Evolutionary conservation across 2,888 invertebrate species (phyloP).

Genomic region (Coenonympha arcania): DNA sequence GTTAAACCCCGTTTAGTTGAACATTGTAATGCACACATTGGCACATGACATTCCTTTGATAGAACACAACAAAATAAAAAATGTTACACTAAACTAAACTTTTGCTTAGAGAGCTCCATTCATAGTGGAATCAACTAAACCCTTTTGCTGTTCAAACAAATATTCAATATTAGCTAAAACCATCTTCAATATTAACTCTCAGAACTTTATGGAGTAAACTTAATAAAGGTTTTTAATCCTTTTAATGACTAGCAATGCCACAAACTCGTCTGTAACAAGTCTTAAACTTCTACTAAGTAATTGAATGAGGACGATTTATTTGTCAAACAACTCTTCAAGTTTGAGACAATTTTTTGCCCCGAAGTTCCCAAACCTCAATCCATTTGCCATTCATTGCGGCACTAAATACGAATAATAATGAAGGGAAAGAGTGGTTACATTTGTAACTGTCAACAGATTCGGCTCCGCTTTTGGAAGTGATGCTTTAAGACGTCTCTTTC

Average conservation of each 20-base stretch:
- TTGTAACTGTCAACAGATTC: conserved; percentile 42
- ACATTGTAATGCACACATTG: no score
- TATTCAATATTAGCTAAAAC: conserved; percentile 7
- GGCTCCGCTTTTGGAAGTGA: conserved; percentile 28
- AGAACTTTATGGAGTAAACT: neutral
- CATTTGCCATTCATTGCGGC: conserved; percentile 25
- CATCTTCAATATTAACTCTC: neutral
- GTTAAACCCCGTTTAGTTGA: no score
- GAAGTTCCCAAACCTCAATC: conserved; percentile 20
- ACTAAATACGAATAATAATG: conserved; percentile 33
- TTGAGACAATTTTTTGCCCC: conserved; percentile 14
- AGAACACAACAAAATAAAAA: no score
- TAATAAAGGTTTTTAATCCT: neutral
- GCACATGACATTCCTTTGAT: no score
- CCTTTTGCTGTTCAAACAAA: no score
- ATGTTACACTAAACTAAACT: no score
- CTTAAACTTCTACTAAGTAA: neutral
- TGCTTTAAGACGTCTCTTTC: conserved; percentile 30
- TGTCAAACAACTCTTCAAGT: conserved; percentile 14
- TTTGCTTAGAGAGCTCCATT: no score
- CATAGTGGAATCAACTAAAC: no score
- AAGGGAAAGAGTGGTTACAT: conserved; percentile 30
- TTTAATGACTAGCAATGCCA: neutral
- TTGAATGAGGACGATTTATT: conserved; percentile 6
- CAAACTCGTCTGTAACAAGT: neutral